A percentile compares a stretch with the other conserved stretches of the same genome.
Evolutionary conservation across 2,113 vertebrate species (phyloP).

Genomic region (Caloenas nicobarica): DNA sequence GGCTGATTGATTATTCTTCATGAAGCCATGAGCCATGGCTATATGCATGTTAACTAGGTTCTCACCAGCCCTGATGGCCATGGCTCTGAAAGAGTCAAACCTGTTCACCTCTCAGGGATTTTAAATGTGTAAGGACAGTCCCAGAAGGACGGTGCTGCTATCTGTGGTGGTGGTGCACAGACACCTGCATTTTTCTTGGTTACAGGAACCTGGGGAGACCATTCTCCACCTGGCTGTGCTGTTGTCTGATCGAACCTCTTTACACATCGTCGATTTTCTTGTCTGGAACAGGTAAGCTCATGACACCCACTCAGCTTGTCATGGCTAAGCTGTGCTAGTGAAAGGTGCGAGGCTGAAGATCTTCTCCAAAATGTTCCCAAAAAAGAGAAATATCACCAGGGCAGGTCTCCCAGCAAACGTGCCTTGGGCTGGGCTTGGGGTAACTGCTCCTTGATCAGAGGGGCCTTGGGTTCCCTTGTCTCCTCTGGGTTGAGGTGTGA

Average conservation of each 20-base stretch:
- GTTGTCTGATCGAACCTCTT: constrained; percentile 72
- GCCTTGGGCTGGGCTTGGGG: too few relatives aligned
- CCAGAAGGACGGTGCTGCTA: background rate
- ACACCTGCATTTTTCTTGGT: background rate
- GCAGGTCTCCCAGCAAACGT: background rate
- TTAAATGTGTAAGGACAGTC: background rate
- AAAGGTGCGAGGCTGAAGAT: background rate
- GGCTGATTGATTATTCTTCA: background rate
- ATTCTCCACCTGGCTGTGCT: constrained; percentile 75
- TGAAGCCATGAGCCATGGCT: background rate
- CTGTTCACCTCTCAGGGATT: background rate
- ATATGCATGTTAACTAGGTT: background rate
- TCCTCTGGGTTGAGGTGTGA: background rate
- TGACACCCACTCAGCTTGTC: background rate
- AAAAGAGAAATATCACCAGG: background rate
- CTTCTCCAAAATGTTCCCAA: background rate
- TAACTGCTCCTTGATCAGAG: background rate
- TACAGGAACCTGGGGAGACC: constrained; percentile 75
- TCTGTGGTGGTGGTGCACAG: background rate
- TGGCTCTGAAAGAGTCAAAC: background rate
- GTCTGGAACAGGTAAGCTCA: constrained; percentile 75
- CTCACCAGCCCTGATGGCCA: background rate
- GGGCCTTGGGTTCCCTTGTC: background rate
- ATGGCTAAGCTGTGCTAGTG: background rate
- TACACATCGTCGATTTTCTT: constrained; percentile 78